These are phyloP conservation scores for Acropora yongei DNA, from an alignment of 64 coral and sea anemone species.

Conservation along the genomic window DNA sequence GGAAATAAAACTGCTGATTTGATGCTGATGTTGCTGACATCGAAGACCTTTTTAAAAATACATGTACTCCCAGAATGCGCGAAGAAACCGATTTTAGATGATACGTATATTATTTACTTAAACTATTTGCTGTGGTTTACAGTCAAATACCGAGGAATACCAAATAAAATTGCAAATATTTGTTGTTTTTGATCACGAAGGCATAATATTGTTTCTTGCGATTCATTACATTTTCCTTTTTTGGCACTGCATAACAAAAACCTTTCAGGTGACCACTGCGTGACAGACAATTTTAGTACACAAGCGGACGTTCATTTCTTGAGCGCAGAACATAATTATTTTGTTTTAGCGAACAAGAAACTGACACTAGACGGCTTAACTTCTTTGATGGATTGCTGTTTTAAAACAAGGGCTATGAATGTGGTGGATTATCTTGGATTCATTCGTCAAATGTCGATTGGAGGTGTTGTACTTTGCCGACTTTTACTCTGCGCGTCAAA, in stretches of 20 bases:
- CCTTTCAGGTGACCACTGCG: neutral
- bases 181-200: neutral
- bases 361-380: constrained; percentile 11
- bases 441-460: neutral
- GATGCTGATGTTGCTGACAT: neutral
- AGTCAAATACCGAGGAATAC: constrained; percentile 3
- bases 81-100: neutral
- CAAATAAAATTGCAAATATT: neutral
- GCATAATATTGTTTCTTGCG: neutral
- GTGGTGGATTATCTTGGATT: constrained; percentile 19
- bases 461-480: constrained; percentile 9
- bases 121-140: neutral
- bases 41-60: neutral
- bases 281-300: constrained; percentile 4
- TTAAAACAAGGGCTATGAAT: constrained; percentile 11
- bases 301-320: constrained; percentile 6
- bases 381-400: constrained; percentile 13
- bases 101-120: constrained; percentile 1
- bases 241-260: neutral
- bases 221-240: constrained; percentile 3
- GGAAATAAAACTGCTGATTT: constrained; percentile 4
- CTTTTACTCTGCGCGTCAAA: neutral
- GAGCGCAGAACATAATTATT: constrained; percentile 13
- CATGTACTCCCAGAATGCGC: neutral
- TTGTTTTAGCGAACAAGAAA: constrained; percentile 5